These are phyloP conservation scores for Formica aserva DNA, from an alignment of 2,888 invertebrate species.

Conservation along the genomic window DNA sequence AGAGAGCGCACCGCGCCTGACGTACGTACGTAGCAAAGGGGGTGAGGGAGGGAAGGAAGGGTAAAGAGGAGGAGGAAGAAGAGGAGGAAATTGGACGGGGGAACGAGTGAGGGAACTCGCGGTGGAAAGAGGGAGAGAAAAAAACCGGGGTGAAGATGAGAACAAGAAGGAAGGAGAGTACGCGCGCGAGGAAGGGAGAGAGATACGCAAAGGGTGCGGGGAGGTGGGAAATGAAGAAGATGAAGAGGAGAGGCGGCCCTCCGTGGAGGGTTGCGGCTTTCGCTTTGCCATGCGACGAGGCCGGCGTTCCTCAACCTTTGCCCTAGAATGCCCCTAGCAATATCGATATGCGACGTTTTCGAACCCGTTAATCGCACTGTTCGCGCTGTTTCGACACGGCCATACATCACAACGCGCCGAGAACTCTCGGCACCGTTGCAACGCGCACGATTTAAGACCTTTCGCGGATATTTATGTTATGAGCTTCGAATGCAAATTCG, in stretches of 20 bases:
- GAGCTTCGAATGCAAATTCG: not conserved
- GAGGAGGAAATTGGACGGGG: constrained; percentile 54
- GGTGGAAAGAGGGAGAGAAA: constrained; percentile 46
- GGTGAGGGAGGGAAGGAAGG: constrained; percentile 46
- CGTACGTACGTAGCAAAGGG: constrained; percentile 65
- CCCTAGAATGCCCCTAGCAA: constrained; percentile 83
- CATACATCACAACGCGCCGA: constrained; percentile 50
- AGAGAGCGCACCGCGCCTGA: constrained; percentile 74
- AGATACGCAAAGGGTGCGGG: constrained; percentile 30
- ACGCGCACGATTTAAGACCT: constrained; percentile 70
- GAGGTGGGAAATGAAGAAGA: constrained; percentile 58
- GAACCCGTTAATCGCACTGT: constrained; percentile 78
- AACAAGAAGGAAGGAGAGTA: constrained; percentile 24
- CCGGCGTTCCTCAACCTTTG: constrained; percentile 85
- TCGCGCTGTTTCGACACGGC: constrained; percentile 76
- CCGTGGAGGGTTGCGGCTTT: constrained; percentile 70
- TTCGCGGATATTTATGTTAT: constrained; percentile 70
- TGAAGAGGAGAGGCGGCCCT: constrained; percentile 45
- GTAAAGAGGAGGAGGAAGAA: constrained; percentile 34
- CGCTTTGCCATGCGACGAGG: constrained; percentile 60
- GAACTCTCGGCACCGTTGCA: constrained; percentile 40
- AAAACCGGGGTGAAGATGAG: constrained; percentile 30
- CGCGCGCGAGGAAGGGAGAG: constrained; percentile 17
- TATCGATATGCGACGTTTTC: constrained; percentile 78
- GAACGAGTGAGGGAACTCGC: not conserved